Conservation (phyloP, 2,113 vertebrate species). For the chimpanzee (Pan troglodytes) region NHGRI_mPanTro3-v2.1_pri NC_072404.2:119872501-119873000, state of each 20-base stretch:
- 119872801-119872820: neutral
- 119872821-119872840: neutral
- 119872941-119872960: neutral
- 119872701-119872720: neutral
- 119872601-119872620: neutral
- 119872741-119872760: neutral
- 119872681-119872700: neutral
- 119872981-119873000: neutral
- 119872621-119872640: neutral
- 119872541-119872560: neutral
- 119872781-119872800: neutral
- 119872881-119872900: neutral
- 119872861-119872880: neutral
- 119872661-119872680: neutral
- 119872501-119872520: constrained; percentile 41
- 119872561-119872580: neutral
- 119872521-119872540: constrained; percentile 20
- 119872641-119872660: neutral
- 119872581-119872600: constrained; percentile 36
- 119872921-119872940: neutral
- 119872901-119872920: neutral
- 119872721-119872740: neutral
- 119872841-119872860: neutral
- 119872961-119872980: neutral
- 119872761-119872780: neutral